Conservation (phyloP, 2,888 invertebrate genomes). For the Perithous albicinctus region DNA sequence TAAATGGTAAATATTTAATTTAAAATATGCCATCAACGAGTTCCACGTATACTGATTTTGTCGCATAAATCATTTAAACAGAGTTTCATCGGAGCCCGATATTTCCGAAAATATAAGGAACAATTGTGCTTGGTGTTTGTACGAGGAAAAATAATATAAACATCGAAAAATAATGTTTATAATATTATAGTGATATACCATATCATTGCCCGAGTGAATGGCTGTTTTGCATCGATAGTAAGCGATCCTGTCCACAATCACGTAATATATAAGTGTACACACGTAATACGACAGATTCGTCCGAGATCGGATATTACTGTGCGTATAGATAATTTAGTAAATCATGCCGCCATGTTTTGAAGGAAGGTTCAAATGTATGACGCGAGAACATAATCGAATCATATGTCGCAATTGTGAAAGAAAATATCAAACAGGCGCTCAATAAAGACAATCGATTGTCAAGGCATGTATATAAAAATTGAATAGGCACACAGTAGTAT, state of each 20-base stretch:
- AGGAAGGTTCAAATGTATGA: conserved; percentile 13
- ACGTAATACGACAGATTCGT: conserved; percentile 13
- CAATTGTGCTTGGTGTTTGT: too few relatives aligned
- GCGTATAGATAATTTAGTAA: conserved; percentile 22
- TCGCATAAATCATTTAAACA: too few relatives aligned
- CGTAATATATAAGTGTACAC: too few relatives aligned
- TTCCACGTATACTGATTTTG: too few relatives aligned
- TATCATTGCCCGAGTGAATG: neutral
- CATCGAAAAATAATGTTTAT: neutral
- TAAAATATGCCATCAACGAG: too few relatives aligned
- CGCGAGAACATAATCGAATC: conserved; percentile 14
- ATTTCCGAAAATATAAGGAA: too few relatives aligned
- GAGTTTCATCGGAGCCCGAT: too few relatives aligned
- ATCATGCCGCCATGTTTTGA: conserved; percentile 26
- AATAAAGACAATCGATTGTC: conserved; percentile 43
- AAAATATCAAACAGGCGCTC: conserved; percentile 47
- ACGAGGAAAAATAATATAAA: too few relatives aligned
- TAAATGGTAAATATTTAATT: too few relatives aligned
- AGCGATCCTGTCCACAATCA: neutral
- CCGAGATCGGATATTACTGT: conserved; percentile 2
- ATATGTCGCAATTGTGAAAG: conserved; percentile 19
- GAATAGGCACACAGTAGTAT: conserved; percentile 30
- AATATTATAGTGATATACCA: neutral
- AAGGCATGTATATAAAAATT: conserved; percentile 23
- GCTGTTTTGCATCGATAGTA: neutral